Evolutionary conservation across 2,888 invertebrate species (phyloP).

Genomic region (Aporophyla lueneburgensis): DNA sequence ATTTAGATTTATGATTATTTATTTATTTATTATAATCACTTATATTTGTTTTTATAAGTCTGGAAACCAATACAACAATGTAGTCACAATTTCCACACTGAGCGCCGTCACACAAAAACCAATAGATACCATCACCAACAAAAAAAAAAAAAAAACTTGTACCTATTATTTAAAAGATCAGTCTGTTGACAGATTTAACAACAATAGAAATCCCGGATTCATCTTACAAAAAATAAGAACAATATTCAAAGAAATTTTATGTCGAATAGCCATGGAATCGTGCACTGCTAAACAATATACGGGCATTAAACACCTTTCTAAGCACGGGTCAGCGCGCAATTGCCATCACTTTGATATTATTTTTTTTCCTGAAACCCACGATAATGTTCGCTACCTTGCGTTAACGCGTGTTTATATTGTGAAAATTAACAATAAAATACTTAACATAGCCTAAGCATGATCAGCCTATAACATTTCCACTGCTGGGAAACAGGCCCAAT

Average conservation of each 20-base stretch:
- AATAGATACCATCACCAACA: too few relatives aligned
- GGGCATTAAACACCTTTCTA: constrained; percentile 15
- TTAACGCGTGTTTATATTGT: background rate
- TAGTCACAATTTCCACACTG: too few relatives aligned
- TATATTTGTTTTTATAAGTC: too few relatives aligned
- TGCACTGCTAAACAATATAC: background rate
- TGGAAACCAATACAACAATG: too few relatives aligned
- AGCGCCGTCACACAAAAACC: too few relatives aligned
- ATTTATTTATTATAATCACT: too few relatives aligned
- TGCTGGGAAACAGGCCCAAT: too few relatives aligned
- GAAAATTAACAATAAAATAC: too few relatives aligned
- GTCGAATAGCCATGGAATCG: background rate
- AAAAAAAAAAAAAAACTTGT: too few relatives aligned
- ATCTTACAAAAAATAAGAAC: background rate
- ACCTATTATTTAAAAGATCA: background rate
- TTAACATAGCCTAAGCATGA: too few relatives aligned
- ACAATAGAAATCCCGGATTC: background rate
- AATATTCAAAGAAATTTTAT: background rate
- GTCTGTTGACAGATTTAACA: background rate
- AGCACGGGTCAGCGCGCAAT: background rate
- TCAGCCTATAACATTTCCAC: too few relatives aligned
- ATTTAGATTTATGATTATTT: background rate
- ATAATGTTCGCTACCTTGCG: background rate
- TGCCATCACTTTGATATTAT: constrained; percentile 10
- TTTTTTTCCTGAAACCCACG: constrained; percentile 1